Evolutionary conservation across 2,113 vertebrate species (phyloP), one percentile per base, ranked within the genome.

Genomic region (Rattus rattus): DNA sequence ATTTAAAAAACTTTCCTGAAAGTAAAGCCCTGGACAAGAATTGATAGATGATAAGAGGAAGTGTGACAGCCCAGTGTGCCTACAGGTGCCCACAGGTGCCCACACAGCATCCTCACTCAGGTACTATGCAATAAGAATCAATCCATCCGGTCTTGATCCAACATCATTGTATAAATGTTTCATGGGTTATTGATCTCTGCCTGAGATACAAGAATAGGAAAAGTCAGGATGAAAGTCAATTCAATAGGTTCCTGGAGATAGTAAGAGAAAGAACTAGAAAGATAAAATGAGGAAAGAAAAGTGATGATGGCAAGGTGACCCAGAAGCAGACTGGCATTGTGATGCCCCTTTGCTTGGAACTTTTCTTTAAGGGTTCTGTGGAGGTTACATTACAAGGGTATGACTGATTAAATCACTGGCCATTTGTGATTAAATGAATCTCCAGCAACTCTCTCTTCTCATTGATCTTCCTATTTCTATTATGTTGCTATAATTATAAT

Each of bases 171-270:
- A 52, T 83, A 88, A 90, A 90, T 90, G 17, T 88, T 92, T 54
- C 49, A 87, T 54, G 14, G 47, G 79, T 56, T 93, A 90, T 76
- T 96, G 92, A 92, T 95, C 83, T 93, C 94, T 93, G 61, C 81
- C 89, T 96, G 73, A 91, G n/a, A 90, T 49, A 87, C 26, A 81
- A 86, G 65, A 91, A 72, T 36, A 89, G 70, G 93, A 93, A 96
- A 87, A 43, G 10, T 73, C 24, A n/a, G 30, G 28, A 5, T 16
- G 16, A 26, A 89, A 77, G 30, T 79, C 69, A 73, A 79, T 63
- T 88, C 12, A 89, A 39, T 67, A 36, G 47, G 73, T 90, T 81
- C 30, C 52, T 67, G 59, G 30, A 65, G 33, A 84, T 19, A 49
- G 14, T 76, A 72, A 85, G 84, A 85, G 33, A 85, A 92, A 91